Conservation (phyloP, 2,888 invertebrate genomes). For the Cabera pusaria region DNA sequence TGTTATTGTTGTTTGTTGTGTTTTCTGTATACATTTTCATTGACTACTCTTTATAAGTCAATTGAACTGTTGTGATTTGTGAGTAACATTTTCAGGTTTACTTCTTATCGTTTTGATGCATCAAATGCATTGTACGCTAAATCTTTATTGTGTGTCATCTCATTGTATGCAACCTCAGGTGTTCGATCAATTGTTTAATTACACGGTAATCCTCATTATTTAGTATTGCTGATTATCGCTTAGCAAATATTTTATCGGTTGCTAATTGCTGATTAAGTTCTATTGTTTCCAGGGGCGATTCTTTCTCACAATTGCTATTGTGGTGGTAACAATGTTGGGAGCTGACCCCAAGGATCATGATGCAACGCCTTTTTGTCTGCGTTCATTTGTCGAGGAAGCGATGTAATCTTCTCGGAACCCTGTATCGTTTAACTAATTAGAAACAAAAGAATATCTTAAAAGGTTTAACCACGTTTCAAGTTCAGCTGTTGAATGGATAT, state of each 20-base stretch:
- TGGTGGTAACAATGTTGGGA: constrained; percentile 78
- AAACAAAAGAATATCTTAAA: constrained; percentile 24
- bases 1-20: not conserved
- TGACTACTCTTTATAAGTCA: no score
- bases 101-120: no score
- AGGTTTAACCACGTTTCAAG: not conserved
- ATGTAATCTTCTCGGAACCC: constrained; percentile 43
- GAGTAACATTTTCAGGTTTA: no score
- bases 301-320: constrained; percentile 81
- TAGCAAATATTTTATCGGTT: constrained; percentile 75
- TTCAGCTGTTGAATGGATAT: not conserved
- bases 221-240: constrained; percentile 49
- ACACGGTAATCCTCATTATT: constrained; percentile 42
- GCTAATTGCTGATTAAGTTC: constrained; percentile 71
- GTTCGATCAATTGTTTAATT: constrained; percentile 38
- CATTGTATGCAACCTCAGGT: constrained; percentile 21
- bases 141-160: constrained; percentile 18
- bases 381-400: constrained; percentile 43
- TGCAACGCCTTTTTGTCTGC: constrained; percentile 56
- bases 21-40: not conserved
- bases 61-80: no score
- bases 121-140: constrained; percentile 11
- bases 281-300: constrained; percentile 67
- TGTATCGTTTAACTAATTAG: constrained; percentile 34
- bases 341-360: constrained; percentile 71